Conservation (phyloP, 2,888 invertebrate species). For the Ormia ochracea region DNA sequence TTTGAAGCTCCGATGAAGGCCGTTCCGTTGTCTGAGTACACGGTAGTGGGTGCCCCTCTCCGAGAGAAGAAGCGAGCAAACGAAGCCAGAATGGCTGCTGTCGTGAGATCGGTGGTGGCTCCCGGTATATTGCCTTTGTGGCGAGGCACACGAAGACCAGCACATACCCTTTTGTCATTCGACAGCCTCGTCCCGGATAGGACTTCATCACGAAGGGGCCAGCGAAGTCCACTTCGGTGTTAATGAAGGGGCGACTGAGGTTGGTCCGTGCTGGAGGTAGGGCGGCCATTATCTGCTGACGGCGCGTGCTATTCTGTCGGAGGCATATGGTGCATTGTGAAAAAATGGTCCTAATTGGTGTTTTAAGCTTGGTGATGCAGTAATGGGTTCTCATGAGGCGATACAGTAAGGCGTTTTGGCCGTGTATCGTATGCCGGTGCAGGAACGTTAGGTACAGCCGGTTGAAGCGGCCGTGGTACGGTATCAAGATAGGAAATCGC, state of each 20-base stretch:
- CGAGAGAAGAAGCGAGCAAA: too few relatives aligned
- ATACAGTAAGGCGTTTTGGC: neutral
- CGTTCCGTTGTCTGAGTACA: too few relatives aligned
- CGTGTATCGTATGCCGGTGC: neutral
- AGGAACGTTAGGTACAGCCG: neutral
- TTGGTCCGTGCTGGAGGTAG: neutral
- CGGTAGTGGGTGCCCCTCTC: too few relatives aligned
- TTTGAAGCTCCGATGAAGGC: too few relatives aligned
- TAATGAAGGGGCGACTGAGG: neutral
- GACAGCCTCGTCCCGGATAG: too few relatives aligned
- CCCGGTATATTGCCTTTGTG: too few relatives aligned
- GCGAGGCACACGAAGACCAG: too few relatives aligned
- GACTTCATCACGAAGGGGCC: too few relatives aligned
- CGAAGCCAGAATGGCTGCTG: too few relatives aligned
- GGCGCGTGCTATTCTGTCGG: neutral
- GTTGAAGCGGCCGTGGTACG: neutral
- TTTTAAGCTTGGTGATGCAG: neutral
- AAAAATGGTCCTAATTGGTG: neutral
- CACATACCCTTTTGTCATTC: too few relatives aligned
- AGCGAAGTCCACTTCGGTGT: neutral
- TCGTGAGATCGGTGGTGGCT: too few relatives aligned
- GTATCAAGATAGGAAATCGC: neutral
- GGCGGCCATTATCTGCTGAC: slow-evolving; percentile 10
- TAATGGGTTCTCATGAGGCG: neutral
- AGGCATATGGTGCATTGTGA: neutral